Evolutionary conservation across 2,888 invertebrate genomes (phyloP).

Genomic region (Bellardia bayeri): DNA sequence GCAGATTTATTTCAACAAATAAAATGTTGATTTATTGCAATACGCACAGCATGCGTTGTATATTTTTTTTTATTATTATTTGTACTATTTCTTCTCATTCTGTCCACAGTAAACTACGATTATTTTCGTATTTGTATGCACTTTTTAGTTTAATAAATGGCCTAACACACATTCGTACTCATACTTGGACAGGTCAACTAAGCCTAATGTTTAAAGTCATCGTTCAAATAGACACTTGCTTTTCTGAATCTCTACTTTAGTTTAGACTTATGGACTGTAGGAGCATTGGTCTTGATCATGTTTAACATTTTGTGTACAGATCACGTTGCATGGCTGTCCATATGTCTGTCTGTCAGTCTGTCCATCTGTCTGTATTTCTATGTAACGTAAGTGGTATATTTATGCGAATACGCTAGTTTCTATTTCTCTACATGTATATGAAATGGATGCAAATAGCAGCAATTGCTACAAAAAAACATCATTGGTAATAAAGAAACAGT

Average conservation of each 20-base stretch:
- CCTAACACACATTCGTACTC: slow-evolving; percentile 27
- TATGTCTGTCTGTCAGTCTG: slow-evolving; percentile 24
- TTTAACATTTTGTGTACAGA: slow-evolving; percentile 69
- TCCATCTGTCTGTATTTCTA: no score
- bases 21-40: slow-evolving; percentile 83
- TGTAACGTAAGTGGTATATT: slow-evolving; percentile 16
- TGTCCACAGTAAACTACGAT: slow-evolving; percentile 35
- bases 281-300: slow-evolving; percentile 53
- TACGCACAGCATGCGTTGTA: slow-evolving; percentile 81
- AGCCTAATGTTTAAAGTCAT: slow-evolving; percentile 72
- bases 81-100: no score
- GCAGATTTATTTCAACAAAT: slow-evolving; percentile 83
- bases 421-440: slow-evolving; percentile 39
- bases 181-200: slow-evolving; percentile 63
- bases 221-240: slow-evolving; percentile 73
- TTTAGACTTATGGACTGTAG: slow-evolving; percentile 52
- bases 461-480: slow-evolving; percentile 22
- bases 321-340: slow-evolving; percentile 57
- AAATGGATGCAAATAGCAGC: slow-evolving; percentile 23
- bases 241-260: slow-evolving; percentile 62
- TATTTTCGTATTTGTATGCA: slow-evolving; percentile 66
- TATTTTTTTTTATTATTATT: neutral
- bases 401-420: neutral
- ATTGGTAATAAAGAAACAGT: slow-evolving; percentile 61
- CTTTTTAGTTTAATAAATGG: slow-evolving; percentile 64